These are phyloP conservation scores for Phlogophora meticulosa DNA, from an alignment of 2,888 invertebrate species.

Conservation along the genomic window DNA sequence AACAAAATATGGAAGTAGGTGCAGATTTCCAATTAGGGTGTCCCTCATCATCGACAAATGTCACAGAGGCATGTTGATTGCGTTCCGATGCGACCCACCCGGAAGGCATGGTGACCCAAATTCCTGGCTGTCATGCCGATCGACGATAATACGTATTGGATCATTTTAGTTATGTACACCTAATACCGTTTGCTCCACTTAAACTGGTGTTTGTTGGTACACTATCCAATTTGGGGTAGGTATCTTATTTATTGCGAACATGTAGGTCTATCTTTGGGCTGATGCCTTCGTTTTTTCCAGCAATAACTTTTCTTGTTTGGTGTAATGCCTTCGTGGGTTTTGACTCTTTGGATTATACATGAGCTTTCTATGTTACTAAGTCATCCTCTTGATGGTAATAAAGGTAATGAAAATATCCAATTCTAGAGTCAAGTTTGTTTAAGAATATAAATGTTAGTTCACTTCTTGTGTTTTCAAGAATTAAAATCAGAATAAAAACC, in stretches of 20 bases:
- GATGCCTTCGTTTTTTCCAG: conserved; percentile 7
- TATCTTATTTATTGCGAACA: conserved; percentile 19
- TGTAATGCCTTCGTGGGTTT: no score
- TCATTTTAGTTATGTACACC: conserved; percentile 53
- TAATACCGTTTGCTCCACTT: conserved; percentile 40
- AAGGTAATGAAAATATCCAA: no score
- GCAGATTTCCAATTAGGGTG: conserved; percentile 61
- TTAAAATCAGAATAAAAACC: no score
- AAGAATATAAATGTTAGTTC: no score
- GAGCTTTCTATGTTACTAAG: background rate
- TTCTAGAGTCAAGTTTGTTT: no score
- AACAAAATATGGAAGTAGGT: conserved; percentile 53
- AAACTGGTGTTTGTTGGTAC: conserved; percentile 19
- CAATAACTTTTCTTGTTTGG: background rate
- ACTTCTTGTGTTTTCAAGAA: no score
- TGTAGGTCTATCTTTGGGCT: conserved; percentile 8
- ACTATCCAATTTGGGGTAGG: conserved; percentile 19
- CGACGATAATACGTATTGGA: conserved; percentile 67
- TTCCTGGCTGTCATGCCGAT: conserved; percentile 66
- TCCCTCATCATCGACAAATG: conserved; percentile 64
- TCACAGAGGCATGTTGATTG: conserved; percentile 77
- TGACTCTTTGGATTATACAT: background rate
- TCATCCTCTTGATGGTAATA: background rate
- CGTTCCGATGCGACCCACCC: conserved; percentile 76
- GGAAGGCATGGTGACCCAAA: conserved; percentile 82